Percentiles rank a stretch among this genome's conserved stretches.
phyloP scores from a whole-genome alignment of 1,140 invertebrate genomes.

The Sesamia nonagrioides region DNA sequence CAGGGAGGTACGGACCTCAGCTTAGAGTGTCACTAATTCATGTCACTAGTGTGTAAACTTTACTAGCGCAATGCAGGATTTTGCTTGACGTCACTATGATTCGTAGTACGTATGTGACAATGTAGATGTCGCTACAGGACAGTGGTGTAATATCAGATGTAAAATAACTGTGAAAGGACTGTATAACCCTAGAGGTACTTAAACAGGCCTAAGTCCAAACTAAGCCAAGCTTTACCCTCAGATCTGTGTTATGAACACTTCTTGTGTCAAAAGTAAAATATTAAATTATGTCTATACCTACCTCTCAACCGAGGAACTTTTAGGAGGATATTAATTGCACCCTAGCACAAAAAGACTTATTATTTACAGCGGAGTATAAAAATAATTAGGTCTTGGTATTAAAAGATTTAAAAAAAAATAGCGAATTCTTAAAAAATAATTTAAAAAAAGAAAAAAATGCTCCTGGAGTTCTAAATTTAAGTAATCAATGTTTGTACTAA shows the following conservation, averaged over 20 bases:
- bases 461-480: conserved; percentile 37
- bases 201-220: conserved; percentile 47
- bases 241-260: conserved; percentile 72
- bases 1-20: too few species aligned
- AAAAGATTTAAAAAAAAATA: too few species aligned
- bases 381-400: too few species aligned
- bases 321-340: conserved; percentile 18
- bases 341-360: too few species aligned
- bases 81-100: too few species aligned
- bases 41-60: too few species aligned
- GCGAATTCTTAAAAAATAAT: not conserved
- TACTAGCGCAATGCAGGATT: too few species aligned
- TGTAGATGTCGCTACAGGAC: too few species aligned
- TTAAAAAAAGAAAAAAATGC: not conserved
- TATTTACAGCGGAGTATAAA: too few species aligned
- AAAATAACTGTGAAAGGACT: not conserved
- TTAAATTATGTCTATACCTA: conserved; percentile 33
- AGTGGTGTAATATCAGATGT: too few species aligned
- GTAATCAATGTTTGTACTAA: conserved; percentile 68
- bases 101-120: too few species aligned
- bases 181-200: conserved; percentile 64
- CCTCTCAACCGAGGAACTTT: not conserved
- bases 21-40: too few species aligned
- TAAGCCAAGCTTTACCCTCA: conserved; percentile 66
- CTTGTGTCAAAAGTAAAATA: conserved; percentile 60